Conservation (phyloP, 1,140 invertebrate genomes). For the Glossosoma conforme region DNA sequence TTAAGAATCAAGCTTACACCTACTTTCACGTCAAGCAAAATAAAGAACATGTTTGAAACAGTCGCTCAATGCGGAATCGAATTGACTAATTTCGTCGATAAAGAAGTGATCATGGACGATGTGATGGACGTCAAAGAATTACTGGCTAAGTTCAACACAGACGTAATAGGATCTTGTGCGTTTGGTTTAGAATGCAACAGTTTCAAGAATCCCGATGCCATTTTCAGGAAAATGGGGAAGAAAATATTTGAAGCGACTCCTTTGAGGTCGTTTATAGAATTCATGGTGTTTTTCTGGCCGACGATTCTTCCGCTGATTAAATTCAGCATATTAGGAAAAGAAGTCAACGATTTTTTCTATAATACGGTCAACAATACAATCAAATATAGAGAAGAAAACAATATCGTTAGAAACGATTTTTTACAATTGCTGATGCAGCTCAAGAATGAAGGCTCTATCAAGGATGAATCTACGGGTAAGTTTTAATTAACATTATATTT, state of each 20-base stretch:
- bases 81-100: constrained; percentile 34
- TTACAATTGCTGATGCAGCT: constrained; percentile 41
- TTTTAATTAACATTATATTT: not conserved
- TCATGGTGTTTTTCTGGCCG: constrained; percentile 25
- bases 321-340: constrained; percentile 28
- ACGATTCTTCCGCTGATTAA: constrained; percentile 20
- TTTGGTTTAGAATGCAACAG: constrained; percentile 37
- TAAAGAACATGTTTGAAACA: constrained; percentile 51
- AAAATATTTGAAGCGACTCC: constrained; percentile 24
- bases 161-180: constrained; percentile 36
- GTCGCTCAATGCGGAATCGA: constrained; percentile 38
- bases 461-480: constrained; percentile 26
- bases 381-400: constrained; percentile 38
- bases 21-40: constrained; percentile 55
- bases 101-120: not conserved
- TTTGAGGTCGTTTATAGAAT: constrained; percentile 16
- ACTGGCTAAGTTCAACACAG: constrained; percentile 32
- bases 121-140: constrained; percentile 34
- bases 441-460: constrained; percentile 30
- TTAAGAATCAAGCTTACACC: constrained; percentile 51
- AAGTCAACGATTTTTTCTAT: constrained; percentile 40
- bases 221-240: constrained; percentile 32
- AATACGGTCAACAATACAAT: constrained; percentile 38
- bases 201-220: constrained; percentile 30
- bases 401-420: constrained; percentile 40